Conservation (phyloP, 1,140 invertebrate genomes). For the Mycetomoellerius zeteki region DNA sequence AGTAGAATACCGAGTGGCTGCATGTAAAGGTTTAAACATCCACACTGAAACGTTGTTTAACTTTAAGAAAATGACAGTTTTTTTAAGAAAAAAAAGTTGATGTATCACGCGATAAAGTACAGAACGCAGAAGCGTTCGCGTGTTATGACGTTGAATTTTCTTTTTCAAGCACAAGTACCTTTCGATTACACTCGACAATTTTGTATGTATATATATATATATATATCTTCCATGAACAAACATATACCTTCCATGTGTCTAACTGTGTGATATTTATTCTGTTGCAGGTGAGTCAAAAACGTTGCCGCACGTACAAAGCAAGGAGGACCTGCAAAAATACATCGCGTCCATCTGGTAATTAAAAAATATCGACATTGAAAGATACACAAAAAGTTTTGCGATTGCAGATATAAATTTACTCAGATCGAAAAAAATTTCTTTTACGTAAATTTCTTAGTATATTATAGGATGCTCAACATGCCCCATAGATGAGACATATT, state of each 20-base stretch:
- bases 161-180: neutral
- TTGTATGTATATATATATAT: neutral
- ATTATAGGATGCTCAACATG: too few species aligned
- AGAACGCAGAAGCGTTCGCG: neutral
- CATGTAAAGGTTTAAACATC: conserved; percentile 30
- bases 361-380: neutral
- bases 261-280: conserved; percentile 36
- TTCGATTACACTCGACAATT: neutral
- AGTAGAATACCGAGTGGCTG: conserved; percentile 18
- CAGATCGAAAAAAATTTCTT: too few species aligned
- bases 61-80: neutral
- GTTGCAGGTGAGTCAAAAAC: conserved; percentile 48
- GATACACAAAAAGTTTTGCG: neutral
- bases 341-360: neutral
- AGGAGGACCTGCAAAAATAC: neutral
- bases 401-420: neutral
- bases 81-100: neutral
- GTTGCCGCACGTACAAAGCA: neutral
- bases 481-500: too few species aligned
- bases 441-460: too few species aligned
- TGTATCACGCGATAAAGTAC: neutral
- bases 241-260: neutral
- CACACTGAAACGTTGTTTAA: conserved; percentile 11
- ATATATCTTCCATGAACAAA: neutral
- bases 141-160: conserved; percentile 14